Conservation (phyloP, 2,797 vertebrate species). For the Periparus ater region DNA sequence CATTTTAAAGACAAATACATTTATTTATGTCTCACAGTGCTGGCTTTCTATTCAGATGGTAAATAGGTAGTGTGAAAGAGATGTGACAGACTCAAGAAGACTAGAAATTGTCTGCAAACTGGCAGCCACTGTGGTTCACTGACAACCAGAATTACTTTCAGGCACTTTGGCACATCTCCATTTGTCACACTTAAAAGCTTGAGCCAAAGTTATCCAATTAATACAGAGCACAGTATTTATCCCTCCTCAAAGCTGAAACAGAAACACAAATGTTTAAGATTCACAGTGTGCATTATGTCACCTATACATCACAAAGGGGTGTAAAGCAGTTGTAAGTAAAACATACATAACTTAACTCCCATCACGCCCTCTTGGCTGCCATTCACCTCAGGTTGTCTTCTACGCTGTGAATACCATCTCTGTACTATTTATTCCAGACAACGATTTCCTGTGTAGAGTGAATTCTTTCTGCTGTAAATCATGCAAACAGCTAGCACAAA, state of each 20-base stretch:
- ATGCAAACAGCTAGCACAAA: not conserved
- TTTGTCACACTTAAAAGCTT: constrained; percentile 68
- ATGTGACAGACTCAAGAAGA: constrained; percentile 68
- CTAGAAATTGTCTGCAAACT: constrained; percentile 70
- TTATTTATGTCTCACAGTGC: constrained; percentile 39
- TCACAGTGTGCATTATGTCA: not conserved
- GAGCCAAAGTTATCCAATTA: constrained; percentile 70
- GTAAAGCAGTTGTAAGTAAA: not conserved
- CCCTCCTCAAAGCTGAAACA: constrained; percentile 17
- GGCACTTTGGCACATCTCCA: constrained; percentile 72
- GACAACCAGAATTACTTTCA: constrained; percentile 73
- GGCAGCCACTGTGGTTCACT: constrained; percentile 68
- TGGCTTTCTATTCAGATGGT: constrained; percentile 64
- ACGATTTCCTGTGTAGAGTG: not conserved
- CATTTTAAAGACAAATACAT: constrained; percentile 9
- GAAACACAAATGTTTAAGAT: constrained; percentile 27
- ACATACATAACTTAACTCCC: not conserved
- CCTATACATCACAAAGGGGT: not conserved
- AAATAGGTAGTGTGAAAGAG: constrained; percentile 71
- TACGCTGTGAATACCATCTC: not conserved
- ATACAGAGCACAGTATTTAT: constrained; percentile 39
- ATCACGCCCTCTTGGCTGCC: not conserved
- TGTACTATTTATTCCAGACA: constrained; percentile 5
- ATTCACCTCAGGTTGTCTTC: constrained; percentile 24
- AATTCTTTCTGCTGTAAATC: constrained; percentile 14